phyloP scores from a whole-genome alignment of 2,113 vertebrate genomes.

The Sardina pilchardus region DNA sequence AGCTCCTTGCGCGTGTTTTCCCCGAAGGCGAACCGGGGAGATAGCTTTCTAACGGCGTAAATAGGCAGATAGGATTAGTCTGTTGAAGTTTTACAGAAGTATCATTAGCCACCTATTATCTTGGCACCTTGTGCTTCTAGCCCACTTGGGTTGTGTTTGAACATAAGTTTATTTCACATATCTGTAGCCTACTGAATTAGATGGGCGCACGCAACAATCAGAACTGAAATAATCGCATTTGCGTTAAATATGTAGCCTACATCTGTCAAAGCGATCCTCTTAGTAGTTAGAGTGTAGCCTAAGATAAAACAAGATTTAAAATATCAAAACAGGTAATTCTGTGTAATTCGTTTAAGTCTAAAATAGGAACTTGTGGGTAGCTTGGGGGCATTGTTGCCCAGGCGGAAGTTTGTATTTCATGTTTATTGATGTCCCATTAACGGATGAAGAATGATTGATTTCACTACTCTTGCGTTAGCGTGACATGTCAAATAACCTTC shows the following conservation, averaged over 20 bases:
- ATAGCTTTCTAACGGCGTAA: not conserved
- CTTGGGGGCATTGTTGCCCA: not conserved
- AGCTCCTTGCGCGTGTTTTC: not conserved
- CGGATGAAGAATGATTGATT: not conserved
- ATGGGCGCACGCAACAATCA: not conserved
- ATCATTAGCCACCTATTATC: not conserved
- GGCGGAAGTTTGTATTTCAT: not conserved
- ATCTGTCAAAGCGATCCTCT: constrained; percentile 10
- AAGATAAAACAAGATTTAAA: not conserved
- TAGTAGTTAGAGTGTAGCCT: not conserved
- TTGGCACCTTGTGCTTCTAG: not conserved
- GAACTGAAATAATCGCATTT: constrained; percentile 3
- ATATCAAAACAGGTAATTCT: not conserved
- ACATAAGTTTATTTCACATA: not conserved
- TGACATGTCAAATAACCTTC: not conserved
- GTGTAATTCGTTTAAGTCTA: not conserved
- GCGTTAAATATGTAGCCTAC: not conserved
- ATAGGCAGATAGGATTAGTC: not conserved
- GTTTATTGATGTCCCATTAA: not conserved
- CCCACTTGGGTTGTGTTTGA: not conserved
- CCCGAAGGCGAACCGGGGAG: not conserved
- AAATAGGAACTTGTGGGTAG: not conserved
- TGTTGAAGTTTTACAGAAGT: constrained; percentile 20
- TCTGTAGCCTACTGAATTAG: constrained; percentile 4
- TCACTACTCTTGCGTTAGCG: not conserved